These are phyloP conservation scores for Intellagama lesueurii DNA, from an alignment of 2,797 vertebrate species.

Conservation along the genomic window DNA sequence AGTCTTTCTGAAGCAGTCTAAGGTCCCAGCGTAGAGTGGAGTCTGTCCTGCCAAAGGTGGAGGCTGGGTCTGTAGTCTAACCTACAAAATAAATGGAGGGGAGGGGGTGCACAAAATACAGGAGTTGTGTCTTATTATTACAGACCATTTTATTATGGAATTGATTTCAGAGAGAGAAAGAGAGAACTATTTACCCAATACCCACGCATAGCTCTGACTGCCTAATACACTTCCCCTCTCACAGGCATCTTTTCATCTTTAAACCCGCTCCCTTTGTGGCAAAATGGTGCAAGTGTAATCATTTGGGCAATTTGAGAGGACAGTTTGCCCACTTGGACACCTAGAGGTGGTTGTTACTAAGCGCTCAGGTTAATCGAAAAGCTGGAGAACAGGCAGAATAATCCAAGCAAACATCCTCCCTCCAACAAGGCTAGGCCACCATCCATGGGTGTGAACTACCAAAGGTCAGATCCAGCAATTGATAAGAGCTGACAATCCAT, in stretches of 20 bases:
- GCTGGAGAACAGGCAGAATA: not conserved
- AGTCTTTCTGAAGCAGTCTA: constrained; percentile 95
- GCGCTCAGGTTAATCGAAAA: not conserved
- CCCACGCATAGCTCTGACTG: not conserved
- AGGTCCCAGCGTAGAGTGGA: constrained; percentile 87
- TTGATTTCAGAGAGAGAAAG: not conserved
- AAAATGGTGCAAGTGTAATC: not conserved
- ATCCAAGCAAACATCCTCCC: not conserved
- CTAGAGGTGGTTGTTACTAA: not conserved
- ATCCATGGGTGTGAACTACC: not conserved
- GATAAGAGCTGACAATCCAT: rapidly evolving
- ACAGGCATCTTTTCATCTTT: not conserved
- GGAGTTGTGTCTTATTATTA: not conserved
- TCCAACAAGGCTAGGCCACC: not conserved
- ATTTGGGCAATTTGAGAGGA: too few relatives aligned
- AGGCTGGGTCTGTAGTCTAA: constrained; percentile 94
- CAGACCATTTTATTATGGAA: not conserved
- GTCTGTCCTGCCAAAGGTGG: constrained; percentile 85
- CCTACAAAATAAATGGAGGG: constrained; percentile 75
- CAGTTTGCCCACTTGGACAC: not conserved
- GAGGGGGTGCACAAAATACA: not conserved
- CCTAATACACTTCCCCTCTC: not conserved
- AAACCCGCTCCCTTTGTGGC: not conserved
- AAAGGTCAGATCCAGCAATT: not conserved
- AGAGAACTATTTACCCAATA: not conserved